These are phyloP conservation scores for Gobio occitaniae DNA, from an alignment of 2,797 vertebrate species.

Conservation along the genomic window DNA sequence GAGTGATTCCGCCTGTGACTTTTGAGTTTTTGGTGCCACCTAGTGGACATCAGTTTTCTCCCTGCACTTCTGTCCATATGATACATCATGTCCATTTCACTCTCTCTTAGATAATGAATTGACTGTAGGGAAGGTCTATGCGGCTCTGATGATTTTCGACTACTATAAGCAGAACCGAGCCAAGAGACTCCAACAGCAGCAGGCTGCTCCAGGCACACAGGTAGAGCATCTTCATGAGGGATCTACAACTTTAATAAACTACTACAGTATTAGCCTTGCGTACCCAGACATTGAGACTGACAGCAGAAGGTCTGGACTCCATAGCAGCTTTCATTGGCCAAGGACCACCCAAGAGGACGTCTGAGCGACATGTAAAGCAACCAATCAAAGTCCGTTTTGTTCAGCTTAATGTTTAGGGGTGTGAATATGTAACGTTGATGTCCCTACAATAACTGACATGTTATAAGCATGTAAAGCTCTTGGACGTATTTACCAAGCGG, in stretches of 20 bases:
- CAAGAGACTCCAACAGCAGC: constrained; percentile 88
- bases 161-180: constrained; percentile 97
- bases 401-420: not conserved
- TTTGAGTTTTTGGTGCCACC: constrained; percentile 57
- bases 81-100: not conserved
- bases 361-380: not conserved
- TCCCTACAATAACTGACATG: not conserved
- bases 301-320: not conserved
- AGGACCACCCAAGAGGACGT: not conserved
- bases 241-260: not conserved
- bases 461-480: not conserved
- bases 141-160: constrained; percentile 97
- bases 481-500: not conserved
- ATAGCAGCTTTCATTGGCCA: not conserved
- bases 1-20: not conserved
- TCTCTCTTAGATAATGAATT: constrained; percentile 87
- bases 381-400: not conserved
- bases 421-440: not conserved
- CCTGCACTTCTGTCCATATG: not conserved
- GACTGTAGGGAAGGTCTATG: constrained; percentile 97
- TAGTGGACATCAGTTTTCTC: constrained; percentile 48
- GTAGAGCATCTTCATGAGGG: constrained; percentile 58
- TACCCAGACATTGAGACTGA: not conserved
- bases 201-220: constrained; percentile 72
- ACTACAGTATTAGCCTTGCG: not conserved